Evolutionary conservation across 2,113 vertebrate species (phyloP), one percentile per base, ranked within the genome.

Genomic region (Melospiza melodia): DNA sequence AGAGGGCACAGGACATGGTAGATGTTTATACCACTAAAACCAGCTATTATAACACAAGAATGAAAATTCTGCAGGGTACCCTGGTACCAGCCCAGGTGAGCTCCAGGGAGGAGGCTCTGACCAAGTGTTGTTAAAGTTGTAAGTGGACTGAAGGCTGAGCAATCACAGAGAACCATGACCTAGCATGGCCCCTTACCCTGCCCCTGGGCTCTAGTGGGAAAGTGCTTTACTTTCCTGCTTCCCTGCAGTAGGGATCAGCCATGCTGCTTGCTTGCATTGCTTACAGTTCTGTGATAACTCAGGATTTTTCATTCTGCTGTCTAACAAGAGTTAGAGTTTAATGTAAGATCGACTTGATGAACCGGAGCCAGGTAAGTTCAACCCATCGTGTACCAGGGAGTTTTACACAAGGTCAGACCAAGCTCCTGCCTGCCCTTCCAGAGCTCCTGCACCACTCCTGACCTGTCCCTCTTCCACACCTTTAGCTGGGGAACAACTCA

Each of bases 111-210:
- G 23, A 82, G 16, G 9, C 4, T 62, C 39, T 44, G 14, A 25
- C 8, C 4, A 4, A 39, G 13, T 0, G 5, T 24, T 75, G 27
- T 27, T 68, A 48, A 12, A 24, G 33, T 12, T 75, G 0, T 8
- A 84, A 59, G 11, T 9, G 6, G 33, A 16, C 4, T 57, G 62
- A 91, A 54, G 44, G 33, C 49, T 55, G 35, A 68, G 20, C 0
- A 0, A 58, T 49, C 30, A 37, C 9, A 3, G 3, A 63, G 25
- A 65, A 11, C 8, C 1, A 1, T 30, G 57, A 57, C 30, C 10
- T 33, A 54, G 15, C 6, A 27, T 10, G 25, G 30, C 3, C 9
- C 15, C 9, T 74, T 66, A 30, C 8, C 15, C 33, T 72, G 21
- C 1, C 21, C 9, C 19, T 22, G 39, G 16, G 18, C 1, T 22